Evolutionary conservation across 2,888 invertebrate genomes (phyloP).

Genomic region (Antitype chi): DNA sequence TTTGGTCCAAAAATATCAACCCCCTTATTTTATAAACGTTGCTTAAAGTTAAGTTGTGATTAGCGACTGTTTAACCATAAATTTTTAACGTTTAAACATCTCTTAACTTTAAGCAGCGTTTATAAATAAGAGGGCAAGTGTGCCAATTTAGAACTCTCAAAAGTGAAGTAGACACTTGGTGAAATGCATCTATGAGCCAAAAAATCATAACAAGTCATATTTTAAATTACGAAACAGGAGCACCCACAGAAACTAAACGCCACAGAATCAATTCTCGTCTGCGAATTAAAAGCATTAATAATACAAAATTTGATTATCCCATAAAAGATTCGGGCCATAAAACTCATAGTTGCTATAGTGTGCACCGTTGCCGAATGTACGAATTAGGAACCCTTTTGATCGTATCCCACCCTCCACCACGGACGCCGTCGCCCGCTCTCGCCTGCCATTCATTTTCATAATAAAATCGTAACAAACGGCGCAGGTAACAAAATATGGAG

Average conservation of each 20-base stretch:
- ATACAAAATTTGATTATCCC: constrained; percentile 90
- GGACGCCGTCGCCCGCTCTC: constrained; percentile 69
- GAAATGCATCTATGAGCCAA: constrained; percentile 26
- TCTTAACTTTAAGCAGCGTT: no score
- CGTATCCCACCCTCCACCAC: constrained; percentile 73
- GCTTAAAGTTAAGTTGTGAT: no score
- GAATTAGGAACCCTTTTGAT: constrained; percentile 90
- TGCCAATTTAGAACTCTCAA: constrained; percentile 15
- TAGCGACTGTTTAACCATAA: no score
- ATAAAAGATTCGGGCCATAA: constrained; percentile 90
- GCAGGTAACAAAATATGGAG: constrained; percentile 90
- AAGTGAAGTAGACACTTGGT: constrained; percentile 30
- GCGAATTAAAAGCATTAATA: constrained; percentile 88
- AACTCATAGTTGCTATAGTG: constrained; percentile 89
- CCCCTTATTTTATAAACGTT: no score
- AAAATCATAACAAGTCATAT: constrained; percentile 48
- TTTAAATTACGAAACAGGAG: constrained; percentile 32
- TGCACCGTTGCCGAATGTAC: constrained; percentile 85
- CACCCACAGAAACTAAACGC: constrained; percentile 58
- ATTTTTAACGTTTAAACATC: no score
- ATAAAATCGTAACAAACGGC: constrained; percentile 90
- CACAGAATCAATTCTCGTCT: constrained; percentile 83
- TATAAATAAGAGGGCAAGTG: no score
- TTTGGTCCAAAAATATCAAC: constrained; percentile 11
- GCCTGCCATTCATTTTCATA: constrained; percentile 90